Percentiles rank a stretch among this genome's conserved stretches.
phyloP scores from a whole-genome alignment of 1,140 invertebrate genomes.

The Condylostylus longicornis region DNA sequence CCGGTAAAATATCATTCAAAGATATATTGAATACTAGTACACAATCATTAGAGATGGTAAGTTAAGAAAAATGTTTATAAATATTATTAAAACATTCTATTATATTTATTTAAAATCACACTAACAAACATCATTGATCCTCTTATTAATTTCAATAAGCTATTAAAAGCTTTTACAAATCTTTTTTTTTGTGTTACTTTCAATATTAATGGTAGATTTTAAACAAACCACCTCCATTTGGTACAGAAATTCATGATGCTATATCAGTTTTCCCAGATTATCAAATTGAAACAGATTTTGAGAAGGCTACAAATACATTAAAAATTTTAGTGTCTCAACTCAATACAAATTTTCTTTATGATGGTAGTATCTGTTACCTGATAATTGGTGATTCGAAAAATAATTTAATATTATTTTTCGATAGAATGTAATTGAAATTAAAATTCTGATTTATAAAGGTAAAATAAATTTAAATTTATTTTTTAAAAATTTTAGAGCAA shows the following conservation, averaged over 20 bases:
- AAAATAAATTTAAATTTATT: neutral
- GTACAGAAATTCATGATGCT: conserved; percentile 18
- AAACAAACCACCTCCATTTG: conserved; percentile 21
- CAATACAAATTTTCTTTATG: conserved; percentile 5
- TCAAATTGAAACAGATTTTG: conserved; percentile 8
- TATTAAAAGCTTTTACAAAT: neutral
- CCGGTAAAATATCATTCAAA: conserved; percentile 50
- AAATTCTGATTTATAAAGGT: neutral
- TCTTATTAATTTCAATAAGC: no score
- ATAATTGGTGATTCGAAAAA: conserved; percentile 38
- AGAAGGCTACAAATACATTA: conserved; percentile 1
- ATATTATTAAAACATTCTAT: neutral
- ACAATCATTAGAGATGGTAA: conserved; percentile 56
- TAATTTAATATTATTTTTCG: conserved; percentile 27
- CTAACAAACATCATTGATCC: no score
- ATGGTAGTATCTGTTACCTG: conserved; percentile 17
- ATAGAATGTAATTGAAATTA: conserved; percentile 4
- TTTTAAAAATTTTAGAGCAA: no score
- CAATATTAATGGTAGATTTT: conserved; percentile 14
- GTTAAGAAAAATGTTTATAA: conserved; percentile 6
- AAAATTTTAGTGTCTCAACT: conserved; percentile 5
- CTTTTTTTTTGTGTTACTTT: conserved; percentile 4
- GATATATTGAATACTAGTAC: conserved; percentile 49
- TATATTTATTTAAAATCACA: no score
- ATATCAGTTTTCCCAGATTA: conserved; percentile 17